phyloP scores from a whole-genome alignment of 2,888 invertebrate species.

The Pedicia rivosa region DNA sequence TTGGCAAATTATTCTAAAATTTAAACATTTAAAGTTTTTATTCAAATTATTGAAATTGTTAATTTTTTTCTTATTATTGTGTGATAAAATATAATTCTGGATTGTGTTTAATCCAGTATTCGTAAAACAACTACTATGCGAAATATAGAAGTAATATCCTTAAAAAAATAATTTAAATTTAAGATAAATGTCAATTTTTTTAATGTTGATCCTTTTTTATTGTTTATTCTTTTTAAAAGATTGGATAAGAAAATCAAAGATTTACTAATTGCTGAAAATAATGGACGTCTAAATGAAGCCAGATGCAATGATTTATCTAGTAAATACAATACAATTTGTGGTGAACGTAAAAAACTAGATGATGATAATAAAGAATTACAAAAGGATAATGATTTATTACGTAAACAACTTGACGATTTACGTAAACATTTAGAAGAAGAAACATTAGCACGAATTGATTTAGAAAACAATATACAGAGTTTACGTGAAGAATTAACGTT shows the following conservation, averaged over 20 bases:
- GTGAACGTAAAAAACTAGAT: slow-evolving; percentile 66
- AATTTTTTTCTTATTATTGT: too few relatives aligned
- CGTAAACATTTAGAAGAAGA: slow-evolving; percentile 88
- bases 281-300: slow-evolving; percentile 42
- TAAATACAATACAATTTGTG: slow-evolving; percentile 58
- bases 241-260: slow-evolving; percentile 30
- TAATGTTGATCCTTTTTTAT: too few relatives aligned
- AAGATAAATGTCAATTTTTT: too few relatives aligned
- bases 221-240: slow-evolving; percentile 15
- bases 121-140: too few relatives aligned
- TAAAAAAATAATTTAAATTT: too few relatives aligned
- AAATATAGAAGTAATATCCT: too few relatives aligned
- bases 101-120: too few relatives aligned
- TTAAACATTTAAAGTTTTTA: too few relatives aligned
- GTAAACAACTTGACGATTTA: slow-evolving; percentile 61
- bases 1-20: too few relatives aligned
- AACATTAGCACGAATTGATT: slow-evolving; percentile 80
- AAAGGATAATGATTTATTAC: slow-evolving; percentile 57
- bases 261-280: slow-evolving; percentile 25
- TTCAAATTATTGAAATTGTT: too few relatives aligned
- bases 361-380: slow-evolving; percentile 62
- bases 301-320: slow-evolving; percentile 50
- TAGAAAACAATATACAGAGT: slow-evolving; percentile 86
- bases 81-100: too few relatives aligned
- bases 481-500: slow-evolving; percentile 83